Percentiles rank a stretch among this genome's conserved stretches.
These are phyloP conservation scores for Peromyscus leucopus DNA, from an alignment of 2,113 vertebrate genomes.

Conservation along the genomic window DNA sequence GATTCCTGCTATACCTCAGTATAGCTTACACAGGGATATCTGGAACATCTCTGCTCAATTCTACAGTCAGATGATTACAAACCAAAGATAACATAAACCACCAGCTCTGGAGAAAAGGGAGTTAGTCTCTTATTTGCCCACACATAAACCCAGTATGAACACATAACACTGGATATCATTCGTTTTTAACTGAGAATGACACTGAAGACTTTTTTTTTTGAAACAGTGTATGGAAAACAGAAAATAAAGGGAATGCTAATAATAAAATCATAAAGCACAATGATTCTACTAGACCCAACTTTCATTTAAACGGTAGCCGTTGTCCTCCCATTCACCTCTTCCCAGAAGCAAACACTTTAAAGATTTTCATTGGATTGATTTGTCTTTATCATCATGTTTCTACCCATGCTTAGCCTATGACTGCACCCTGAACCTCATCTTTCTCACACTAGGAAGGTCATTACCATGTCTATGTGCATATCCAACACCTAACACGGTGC, in stretches of 20 bases:
- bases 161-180: not conserved
- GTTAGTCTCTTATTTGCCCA: not conserved
- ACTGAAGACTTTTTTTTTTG: not conserved
- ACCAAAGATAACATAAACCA: not conserved
- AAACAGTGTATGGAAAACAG: not conserved
- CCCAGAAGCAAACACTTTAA: not conserved
- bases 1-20: too few species aligned
- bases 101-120: not conserved
- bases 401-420: not conserved
- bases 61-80: not conserved
- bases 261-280: constrained; percentile 47
- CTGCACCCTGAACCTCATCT: not conserved
- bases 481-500: not conserved
- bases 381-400: not conserved
- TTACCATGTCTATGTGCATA: not conserved
- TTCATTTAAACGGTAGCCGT: not conserved
- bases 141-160: not conserved
- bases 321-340: not conserved
- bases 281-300: not conserved
- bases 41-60: not conserved
- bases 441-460: not conserved
- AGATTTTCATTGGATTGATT: not conserved
- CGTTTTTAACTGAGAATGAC: not conserved
- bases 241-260: not conserved
- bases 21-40: too few species aligned